Conservation (phyloP, 2,113 vertebrate genomes). For the Gnathonemus echidnorhynchus region DNA sequence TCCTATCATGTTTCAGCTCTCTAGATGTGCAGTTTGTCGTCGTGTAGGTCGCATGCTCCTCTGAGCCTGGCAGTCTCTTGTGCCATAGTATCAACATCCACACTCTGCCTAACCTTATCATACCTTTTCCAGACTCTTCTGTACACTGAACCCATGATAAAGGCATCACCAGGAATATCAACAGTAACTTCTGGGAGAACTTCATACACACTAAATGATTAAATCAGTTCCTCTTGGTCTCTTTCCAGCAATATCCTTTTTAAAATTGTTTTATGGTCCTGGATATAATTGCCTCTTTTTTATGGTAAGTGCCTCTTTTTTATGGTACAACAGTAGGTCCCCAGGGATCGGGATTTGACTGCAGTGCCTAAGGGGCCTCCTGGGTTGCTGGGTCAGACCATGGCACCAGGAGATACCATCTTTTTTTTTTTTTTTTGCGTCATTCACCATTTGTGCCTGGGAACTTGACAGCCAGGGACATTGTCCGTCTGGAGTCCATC, state of each 20-base stretch:
- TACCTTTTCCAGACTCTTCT: background rate
- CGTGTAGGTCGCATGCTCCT: background rate
- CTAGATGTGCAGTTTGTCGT: background rate
- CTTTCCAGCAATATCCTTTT: background rate
- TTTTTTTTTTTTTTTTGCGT: background rate
- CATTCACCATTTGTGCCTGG: constrained; percentile 7
- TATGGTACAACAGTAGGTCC: background rate
- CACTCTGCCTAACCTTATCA: background rate
- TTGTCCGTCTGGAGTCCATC: background rate
- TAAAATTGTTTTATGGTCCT: background rate
- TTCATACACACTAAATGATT: background rate
- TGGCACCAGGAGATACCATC: background rate
- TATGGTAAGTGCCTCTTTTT: background rate
- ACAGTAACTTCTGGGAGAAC: background rate
- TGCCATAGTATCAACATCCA: background rate
- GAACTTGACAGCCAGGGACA: background rate
- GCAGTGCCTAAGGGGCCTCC: background rate
- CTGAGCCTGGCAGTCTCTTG: background rate
- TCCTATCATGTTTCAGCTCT: background rate
- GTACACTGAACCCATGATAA: background rate
- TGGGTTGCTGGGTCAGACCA: background rate
- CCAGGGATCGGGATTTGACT: background rate
- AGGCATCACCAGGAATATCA: background rate
- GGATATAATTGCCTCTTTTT: background rate
- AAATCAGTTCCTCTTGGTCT: background rate